phyloP scores from a whole-genome alignment of 2,888 invertebrate species.

The Parochlus steinenii region DNA sequence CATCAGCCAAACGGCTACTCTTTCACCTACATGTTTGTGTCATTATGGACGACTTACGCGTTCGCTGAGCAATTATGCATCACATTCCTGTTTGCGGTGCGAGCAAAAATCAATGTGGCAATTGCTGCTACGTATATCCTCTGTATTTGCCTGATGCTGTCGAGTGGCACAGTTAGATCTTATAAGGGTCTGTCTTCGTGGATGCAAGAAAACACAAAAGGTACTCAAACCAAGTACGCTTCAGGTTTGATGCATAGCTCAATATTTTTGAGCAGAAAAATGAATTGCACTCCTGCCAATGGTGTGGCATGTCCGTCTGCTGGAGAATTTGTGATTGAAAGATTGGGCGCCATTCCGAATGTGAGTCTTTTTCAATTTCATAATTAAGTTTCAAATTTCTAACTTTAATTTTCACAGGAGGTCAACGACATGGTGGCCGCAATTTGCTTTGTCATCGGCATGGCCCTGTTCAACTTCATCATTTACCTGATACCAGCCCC shows the following conservation, averaged over 20 bases:
- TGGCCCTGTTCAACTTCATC: conserved; percentile 68
- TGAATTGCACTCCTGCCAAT: conserved; percentile 31
- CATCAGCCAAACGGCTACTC: conserved; percentile 19
- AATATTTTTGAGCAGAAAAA: conserved; percentile 43
- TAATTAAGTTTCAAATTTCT: conserved; percentile 23
- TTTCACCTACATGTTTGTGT: conserved; percentile 49
- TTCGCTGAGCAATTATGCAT: conserved; percentile 75
- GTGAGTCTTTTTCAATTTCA: no score
- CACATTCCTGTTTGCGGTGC: conserved; percentile 63
- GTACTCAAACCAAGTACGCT: conserved; percentile 64
- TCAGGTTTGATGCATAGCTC: conserved; percentile 57
- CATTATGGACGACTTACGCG: conserved; percentile 71
- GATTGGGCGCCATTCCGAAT: no score
- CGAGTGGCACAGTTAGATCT: conserved; percentile 65
- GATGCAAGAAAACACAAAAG: conserved; percentile 63
- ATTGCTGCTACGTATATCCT: conserved; percentile 64
- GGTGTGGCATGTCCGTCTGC: conserved; percentile 28
- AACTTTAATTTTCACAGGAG: conserved; percentile 48
- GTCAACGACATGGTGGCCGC: conserved; percentile 62
- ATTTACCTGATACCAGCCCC: conserved; percentile 74
- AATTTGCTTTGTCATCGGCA: conserved; percentile 65
- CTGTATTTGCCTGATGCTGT: conserved; percentile 49
- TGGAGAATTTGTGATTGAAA: conserved; percentile 27
- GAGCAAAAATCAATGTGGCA: conserved; percentile 58
- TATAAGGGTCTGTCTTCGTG: conserved; percentile 65